These are phyloP conservation scores for Alexandromys fortis DNA, from an alignment of 2,113 vertebrate species.

Conservation along the genomic window DNA sequence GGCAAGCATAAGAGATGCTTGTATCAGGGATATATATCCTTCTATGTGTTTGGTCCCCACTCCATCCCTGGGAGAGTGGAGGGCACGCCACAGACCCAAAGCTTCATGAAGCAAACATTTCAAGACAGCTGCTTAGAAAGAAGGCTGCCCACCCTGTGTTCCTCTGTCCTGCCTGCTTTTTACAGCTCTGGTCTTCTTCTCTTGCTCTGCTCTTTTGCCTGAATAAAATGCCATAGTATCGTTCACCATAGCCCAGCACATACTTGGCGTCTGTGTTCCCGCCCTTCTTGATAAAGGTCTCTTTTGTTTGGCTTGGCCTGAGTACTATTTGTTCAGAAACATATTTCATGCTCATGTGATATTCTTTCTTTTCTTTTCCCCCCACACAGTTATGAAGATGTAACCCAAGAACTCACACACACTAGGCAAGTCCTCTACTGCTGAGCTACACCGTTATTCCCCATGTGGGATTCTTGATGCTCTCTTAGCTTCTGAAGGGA, in stretches of 20 bases:
- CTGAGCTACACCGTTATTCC: neutral
- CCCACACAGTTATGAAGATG: neutral
- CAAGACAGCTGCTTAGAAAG: neutral
- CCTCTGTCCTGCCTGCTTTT: neutral
- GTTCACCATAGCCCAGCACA: neutral
- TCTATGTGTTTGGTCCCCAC: neutral
- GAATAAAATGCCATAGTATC: neutral
- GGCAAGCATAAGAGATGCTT: neutral
- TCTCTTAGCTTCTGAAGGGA: slow-evolving; percentile 16
- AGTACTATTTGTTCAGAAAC: slow-evolving; percentile 38
- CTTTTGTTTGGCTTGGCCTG: slow-evolving; percentile 5
- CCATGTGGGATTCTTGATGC: neutral
- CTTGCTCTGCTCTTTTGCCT: neutral
- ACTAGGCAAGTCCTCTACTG: neutral
- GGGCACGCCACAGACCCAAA: too few relatives aligned
- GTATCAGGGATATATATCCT: neutral
- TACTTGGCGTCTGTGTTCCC: neutral
- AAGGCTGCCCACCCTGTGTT: neutral
- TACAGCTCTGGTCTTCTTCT: neutral
- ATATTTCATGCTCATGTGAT: neutral
- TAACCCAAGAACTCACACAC: neutral
- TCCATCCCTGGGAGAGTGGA: neutral
- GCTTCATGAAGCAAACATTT: neutral
- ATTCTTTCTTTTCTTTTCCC: neutral
- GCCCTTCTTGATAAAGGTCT: neutral